Evolutionary conservation across 2,888 invertebrate species (phyloP), one percentile per base, ranked within the genome.

Genomic region (Ophraella communa): DNA sequence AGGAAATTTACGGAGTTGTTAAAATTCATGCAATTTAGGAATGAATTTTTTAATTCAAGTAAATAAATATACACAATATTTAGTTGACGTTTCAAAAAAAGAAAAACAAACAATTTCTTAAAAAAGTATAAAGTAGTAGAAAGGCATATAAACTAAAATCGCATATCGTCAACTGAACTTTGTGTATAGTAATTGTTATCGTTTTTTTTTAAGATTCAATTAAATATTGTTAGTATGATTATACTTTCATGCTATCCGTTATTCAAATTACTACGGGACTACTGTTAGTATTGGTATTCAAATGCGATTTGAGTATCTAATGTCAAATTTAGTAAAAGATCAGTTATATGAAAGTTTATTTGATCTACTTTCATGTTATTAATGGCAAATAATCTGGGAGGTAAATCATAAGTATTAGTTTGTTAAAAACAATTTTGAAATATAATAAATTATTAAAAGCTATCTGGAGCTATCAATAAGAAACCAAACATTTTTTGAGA

Each of bases 241-340:
- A 20, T 24, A 55, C 23, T 35, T 39, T 70, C 69, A 69, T 65
- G 64, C 72, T 73, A 14, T 17, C 30, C 14, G 44, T 56, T 47
- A 57, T 20, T 53, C 35, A 44, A 57, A 62, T 11, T 65, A 62
- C 65, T 65, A 62, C 65, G 30, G 24, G 58, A 49, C 65, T 65
- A 65, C 65, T 58, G 42, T 64, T 64, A 68, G 68, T 87, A 88
- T 88, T 88, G 88, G 88, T 88, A 88, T 88, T 88, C 88, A 88
- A 88, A 88, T 88, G 88, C 87, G 85, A 58, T 58, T 47, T 33
- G 23, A 35, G 23, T 42, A 39, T 47, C 47, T 47, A 57, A 57
- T 47, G 57, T 21, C 57, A 57, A 18, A 57, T 47, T n/a, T 57
- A 33, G 21, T 57, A 47, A 24, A 11, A 35, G 30, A 30, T 17